phyloP scores from a whole-genome alignment of 2,888 invertebrate species.

The Cactoblastis cactorum region DNA sequence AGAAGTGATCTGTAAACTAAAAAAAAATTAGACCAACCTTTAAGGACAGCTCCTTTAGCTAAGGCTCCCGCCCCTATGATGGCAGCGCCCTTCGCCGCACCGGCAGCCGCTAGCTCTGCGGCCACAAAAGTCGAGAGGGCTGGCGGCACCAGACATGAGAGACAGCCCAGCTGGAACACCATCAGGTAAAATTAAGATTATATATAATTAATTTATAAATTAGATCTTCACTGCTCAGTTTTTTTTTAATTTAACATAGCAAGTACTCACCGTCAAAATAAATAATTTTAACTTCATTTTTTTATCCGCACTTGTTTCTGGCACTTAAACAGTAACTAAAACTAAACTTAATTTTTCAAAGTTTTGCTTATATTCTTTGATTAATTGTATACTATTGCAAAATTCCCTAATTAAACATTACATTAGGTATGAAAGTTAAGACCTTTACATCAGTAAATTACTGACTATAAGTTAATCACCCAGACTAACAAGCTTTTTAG shows the following conservation, averaged over 20 bases:
- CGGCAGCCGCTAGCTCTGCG: conserved; percentile 25
- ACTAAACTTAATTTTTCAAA: background rate
- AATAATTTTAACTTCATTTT: conserved; percentile 33
- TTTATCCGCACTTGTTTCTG: background rate
- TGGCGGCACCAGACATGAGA: conserved; percentile 37
- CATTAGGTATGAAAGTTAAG: background rate
- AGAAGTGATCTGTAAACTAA: no score
- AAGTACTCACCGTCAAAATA: conserved; percentile 43
- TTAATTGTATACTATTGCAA: conserved; percentile 3
- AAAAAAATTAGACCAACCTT: conserved; percentile 18
- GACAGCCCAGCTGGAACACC: conserved; percentile 41
- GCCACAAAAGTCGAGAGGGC: conserved; percentile 28
- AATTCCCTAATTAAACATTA: background rate
- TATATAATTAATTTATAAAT: background rate
- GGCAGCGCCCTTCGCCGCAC: conserved; percentile 24
- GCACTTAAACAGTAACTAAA: background rate
- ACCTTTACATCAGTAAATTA: background rate
- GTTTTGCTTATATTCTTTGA: conserved; percentile 1
- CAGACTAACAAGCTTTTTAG: conserved; percentile 1
- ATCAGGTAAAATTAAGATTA: conserved; percentile 6
- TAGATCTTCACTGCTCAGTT: background rate
- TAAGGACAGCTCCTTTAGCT: conserved; percentile 25
- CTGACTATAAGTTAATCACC: background rate
- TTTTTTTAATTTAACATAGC: background rate
- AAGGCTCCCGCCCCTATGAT: conserved; percentile 24